Conservation (phyloP, 2,113 vertebrate species). For the Tapirus terrestris region DNA sequence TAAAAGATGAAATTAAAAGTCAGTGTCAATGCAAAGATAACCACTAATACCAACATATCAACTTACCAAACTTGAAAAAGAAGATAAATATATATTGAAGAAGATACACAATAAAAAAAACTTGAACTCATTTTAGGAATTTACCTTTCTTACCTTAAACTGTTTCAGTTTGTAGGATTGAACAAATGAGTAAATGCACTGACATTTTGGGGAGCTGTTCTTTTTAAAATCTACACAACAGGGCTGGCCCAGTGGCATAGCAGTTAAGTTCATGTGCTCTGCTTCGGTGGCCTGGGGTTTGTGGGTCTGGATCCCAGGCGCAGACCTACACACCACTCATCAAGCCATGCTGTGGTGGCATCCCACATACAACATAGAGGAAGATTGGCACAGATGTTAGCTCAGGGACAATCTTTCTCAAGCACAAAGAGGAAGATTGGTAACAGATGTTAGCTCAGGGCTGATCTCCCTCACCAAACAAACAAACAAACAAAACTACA, state of each 20-base stretch:
- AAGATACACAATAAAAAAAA: neutral
- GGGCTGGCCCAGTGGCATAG: too few species aligned
- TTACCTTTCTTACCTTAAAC: neutral
- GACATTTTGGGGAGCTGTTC: neutral
- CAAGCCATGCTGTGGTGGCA: too few species aligned
- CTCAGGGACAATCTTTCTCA: too few species aligned
- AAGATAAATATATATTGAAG: neutral
- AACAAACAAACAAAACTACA: neutral
- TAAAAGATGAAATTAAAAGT: neutral
- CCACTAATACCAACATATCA: neutral
- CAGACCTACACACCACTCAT: too few species aligned
- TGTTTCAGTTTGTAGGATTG: neutral
- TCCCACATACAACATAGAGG: too few species aligned
- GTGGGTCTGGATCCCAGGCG: too few species aligned
- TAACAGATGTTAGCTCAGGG: too few species aligned
- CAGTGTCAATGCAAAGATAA: neutral
- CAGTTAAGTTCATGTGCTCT: too few species aligned
- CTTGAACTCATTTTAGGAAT: neutral
- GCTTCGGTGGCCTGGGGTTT: too few species aligned
- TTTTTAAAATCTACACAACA: neutral
- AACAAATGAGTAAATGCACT: neutral
- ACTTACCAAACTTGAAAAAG: neutral
- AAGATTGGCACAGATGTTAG: too few species aligned
- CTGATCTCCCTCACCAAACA: too few species aligned
- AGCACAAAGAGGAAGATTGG: too few species aligned